Evolutionary conservation across 2,113 vertebrate genomes (phyloP).

Genomic region (Eulemur rufifrons): DNA sequence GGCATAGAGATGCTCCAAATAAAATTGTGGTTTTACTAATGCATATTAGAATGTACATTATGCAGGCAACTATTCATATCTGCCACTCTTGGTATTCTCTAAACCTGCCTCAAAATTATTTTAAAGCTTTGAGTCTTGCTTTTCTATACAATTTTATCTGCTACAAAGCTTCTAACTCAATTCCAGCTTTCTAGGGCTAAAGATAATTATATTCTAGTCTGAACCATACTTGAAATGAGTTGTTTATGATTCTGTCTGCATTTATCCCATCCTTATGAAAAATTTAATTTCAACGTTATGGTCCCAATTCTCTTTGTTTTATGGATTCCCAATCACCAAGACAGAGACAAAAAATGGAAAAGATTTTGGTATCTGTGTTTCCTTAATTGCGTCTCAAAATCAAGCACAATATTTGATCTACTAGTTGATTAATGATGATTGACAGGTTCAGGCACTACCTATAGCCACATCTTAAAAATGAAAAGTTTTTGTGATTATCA

Average conservation of each 20-base stretch:
- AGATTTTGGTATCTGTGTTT: not conserved
- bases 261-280: not conserved
- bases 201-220: conserved; percentile 13
- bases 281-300: conserved; percentile 28
- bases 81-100: not conserved
- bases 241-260: conserved; percentile 30
- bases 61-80: not conserved
- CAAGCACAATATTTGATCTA: not conserved
- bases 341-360: not conserved
- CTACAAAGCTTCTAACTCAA: conserved; percentile 31
- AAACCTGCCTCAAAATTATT: not conserved
- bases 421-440: not conserved
- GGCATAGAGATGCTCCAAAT: not conserved
- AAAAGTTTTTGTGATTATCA: not conserved
- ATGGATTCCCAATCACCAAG: not conserved
- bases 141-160: conserved; percentile 27
- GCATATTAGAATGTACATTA: not conserved
- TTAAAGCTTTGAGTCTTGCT: not conserved
- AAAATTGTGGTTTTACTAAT: not conserved
- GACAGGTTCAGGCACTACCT: not conserved
- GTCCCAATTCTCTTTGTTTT: not conserved
- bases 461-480: not conserved
- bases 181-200: not conserved
- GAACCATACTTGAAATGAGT: not conserved
- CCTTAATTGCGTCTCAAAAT: not conserved